Percentiles rank a stretch among this genome's conserved stretches.
Evolutionary conservation across 2,113 vertebrate genomes (phyloP).

Genomic region (Thalassoma bifasciatum): DNA sequence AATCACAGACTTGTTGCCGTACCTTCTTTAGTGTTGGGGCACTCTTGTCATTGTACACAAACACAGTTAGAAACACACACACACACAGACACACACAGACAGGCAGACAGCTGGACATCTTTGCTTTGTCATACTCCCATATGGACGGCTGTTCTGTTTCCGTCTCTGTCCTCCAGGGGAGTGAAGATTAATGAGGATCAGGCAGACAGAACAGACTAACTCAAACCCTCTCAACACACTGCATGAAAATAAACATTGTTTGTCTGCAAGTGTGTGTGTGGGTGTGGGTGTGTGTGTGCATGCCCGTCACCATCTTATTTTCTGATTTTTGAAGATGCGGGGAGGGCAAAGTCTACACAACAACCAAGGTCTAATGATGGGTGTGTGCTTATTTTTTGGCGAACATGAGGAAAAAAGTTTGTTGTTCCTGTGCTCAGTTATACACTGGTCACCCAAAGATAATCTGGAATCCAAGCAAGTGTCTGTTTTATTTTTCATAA

Average conservation of each 20-base stretch:
- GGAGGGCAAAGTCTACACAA: background rate
- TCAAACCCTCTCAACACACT: slow-evolving; percentile 5
- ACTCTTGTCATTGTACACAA: no score
- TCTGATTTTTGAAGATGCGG: background rate
- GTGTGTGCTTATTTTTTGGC: no score
- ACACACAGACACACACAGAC: slow-evolving; percentile 2
- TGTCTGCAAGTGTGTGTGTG: background rate
- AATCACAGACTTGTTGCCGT: no score
- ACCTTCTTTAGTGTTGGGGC: background rate
- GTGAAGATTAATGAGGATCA: slow-evolving; percentile 50
- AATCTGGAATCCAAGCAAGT: no score
- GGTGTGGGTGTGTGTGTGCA: background rate
- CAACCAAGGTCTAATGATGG: no score
- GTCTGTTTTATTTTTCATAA: no score
- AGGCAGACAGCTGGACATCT: slow-evolving; percentile 32
- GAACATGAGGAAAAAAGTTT: background rate
- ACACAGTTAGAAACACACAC: background rate
- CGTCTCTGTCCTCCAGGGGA: slow-evolving; percentile 20
- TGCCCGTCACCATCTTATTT: background rate
- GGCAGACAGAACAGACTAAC: slow-evolving; percentile 12
- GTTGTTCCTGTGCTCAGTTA: no score
- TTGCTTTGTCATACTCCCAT: slow-evolving; percentile 46
- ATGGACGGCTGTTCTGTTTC: slow-evolving; percentile 42
- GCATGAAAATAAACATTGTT: slow-evolving; percentile 14
- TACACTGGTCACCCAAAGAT: no score